Conservation (phyloP, 2,113 vertebrate species). For the Stegastes partitus region DNA sequence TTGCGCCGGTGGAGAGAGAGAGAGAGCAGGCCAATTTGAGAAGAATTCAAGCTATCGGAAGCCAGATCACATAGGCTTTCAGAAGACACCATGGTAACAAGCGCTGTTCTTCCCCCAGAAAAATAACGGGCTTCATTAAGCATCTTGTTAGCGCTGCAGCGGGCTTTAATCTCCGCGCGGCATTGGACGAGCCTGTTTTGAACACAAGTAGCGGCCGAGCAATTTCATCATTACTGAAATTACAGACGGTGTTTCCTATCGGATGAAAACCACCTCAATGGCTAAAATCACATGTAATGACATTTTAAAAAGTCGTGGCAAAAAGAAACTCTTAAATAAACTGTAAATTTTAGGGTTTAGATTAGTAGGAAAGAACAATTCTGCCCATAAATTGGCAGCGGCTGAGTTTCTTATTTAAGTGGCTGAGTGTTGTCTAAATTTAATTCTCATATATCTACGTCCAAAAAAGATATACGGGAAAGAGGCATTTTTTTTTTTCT, state of each 20-base stretch:
- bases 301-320: background rate
- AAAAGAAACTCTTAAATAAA: background rate
- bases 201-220: slow-evolving; percentile 18
- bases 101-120: slow-evolving; percentile 38
- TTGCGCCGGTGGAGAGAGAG: slow-evolving; percentile 40
- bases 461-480: background rate
- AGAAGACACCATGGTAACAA: slow-evolving; percentile 65
- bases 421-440: background rate
- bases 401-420: no score
- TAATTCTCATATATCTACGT: background rate
- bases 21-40: slow-evolving; percentile 63
- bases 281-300: background rate
- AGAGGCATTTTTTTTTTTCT: background rate
- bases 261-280: background rate
- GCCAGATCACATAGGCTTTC: slow-evolving; percentile 69
- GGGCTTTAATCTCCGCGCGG: slow-evolving; percentile 61
- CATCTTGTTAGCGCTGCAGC: slow-evolving; percentile 41
- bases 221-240: slow-evolving; percentile 11
- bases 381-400: background rate
- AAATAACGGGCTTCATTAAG: slow-evolving; percentile 74
- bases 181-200: slow-evolving; percentile 1
- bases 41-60: slow-evolving; percentile 75
- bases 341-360: slow-evolving; percentile 6
- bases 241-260: background rate
- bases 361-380: background rate